phyloP scores from a whole-genome alignment of 2,888 invertebrate genomes.

The Epirrhoe tristata region DNA sequence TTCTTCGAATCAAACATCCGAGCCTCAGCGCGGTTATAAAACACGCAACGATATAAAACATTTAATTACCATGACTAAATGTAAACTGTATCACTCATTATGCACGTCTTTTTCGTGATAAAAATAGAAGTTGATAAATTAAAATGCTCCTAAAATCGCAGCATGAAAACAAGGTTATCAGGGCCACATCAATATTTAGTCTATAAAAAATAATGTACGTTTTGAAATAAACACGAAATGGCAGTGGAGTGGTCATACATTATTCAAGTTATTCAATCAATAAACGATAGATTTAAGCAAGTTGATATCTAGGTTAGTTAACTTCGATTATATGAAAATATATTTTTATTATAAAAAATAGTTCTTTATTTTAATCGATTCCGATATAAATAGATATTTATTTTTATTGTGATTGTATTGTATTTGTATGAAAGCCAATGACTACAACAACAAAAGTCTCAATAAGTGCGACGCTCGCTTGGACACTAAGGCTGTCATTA shows the following conservation, averaged over 20 bases:
- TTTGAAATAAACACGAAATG: conserved; percentile 6
- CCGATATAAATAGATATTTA: too few species aligned
- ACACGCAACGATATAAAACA: conserved; percentile 71
- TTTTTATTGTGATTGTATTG: too few species aligned
- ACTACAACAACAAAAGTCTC: too few species aligned
- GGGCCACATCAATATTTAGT: conserved; percentile 37
- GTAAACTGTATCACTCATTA: conserved; percentile 73
- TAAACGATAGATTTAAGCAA: conserved; percentile 9
- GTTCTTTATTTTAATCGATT: background rate
- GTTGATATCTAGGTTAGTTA: conserved; percentile 3
- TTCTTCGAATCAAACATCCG: conserved; percentile 54
- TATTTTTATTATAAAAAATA: background rate
- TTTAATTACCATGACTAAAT: conserved; percentile 72
- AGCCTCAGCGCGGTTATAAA: conserved; percentile 65
- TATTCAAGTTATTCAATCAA: conserved; percentile 22
- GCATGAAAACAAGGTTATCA: conserved; percentile 38
- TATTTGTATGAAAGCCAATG: background rate
- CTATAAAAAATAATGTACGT: background rate
- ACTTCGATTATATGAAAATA: background rate
- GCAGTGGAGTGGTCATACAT: conserved; percentile 5
- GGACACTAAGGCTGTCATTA: too few species aligned
- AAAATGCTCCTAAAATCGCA: conserved; percentile 45
- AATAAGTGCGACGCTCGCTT: too few species aligned
- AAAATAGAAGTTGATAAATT: conserved; percentile 72
- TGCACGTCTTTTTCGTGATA: conserved; percentile 67